Evolutionary conservation across 2,888 invertebrate species (phyloP), one percentile per base, ranked within the genome.

Genomic region (Drosophila putrida): DNA sequence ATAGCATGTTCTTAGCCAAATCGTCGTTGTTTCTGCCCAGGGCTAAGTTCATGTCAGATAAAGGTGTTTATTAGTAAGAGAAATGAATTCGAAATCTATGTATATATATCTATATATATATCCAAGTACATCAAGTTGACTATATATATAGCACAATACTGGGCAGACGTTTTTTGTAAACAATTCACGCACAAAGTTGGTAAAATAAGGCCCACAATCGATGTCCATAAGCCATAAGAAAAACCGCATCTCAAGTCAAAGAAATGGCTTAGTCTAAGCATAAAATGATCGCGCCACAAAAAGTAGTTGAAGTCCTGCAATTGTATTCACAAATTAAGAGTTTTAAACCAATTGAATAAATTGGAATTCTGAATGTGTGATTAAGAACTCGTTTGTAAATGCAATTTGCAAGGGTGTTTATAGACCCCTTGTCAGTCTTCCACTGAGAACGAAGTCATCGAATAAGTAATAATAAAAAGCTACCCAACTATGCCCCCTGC

Each of bases 151-250:
- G 65, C 43, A 28, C 70, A 90, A 89, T 84, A 86, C 90, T 91
- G 91, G 91, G 91, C 91, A 92, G 91, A 91, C 91, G 91, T 91
- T 91, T 91, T 91, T 91, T 91, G 91, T 91, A 91, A 91, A 91
- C 89, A 90, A 90, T 91, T 91, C 91, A 91, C 91, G 91, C 91
- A 91, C 91, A 91, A 91, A 91, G 89, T 71, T 91, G 91, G 91
- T 91, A 91, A 91, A 91, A 91, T 78, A 75, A 77, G 79, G 83
- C 88, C 89, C 89, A 79, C 78, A 78, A 84, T 83, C 80, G 81
- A 81, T 82, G 82, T 75, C 80, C 59, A 71, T 57, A 49, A 63
- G n/a, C n/a, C n/a, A n/a, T n/a, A n/a, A 64, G 55, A 31, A 38
- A 70, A 59, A 50, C 50, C 55, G 58, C 50, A 63, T 36, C 46